Base-by-base conservation (phyloP, 2,797 vertebrate genomes). In the Rhincodon typus region DNA sequence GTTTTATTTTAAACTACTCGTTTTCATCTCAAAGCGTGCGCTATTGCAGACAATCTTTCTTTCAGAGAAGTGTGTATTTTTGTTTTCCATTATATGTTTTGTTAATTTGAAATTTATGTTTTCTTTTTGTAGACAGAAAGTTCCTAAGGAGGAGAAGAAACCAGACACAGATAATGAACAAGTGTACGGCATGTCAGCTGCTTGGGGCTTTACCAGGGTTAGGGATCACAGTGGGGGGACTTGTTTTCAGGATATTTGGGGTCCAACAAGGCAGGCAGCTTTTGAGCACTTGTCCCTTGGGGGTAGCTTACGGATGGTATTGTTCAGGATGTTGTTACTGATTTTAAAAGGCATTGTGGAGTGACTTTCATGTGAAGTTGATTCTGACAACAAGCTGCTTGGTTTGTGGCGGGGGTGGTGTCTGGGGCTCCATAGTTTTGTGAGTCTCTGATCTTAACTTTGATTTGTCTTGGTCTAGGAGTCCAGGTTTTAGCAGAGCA, bases 41-140 rank as follows among this genome's bases (percentile, higher is more conserved):
- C 62, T 93, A 7, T 93, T 93, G 66, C 90, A 93, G 90, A 93
- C 90, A 93, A 69, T 93, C 90, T 93, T 93, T 93, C 90, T 93
- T 90, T 93, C 1, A 6, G 62, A 91, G 57, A 67, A 91, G 90
- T 93, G n/a, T 93, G 38, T 93, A 67, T 93, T 93, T 91, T 93
- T 93, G 62, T 93, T 93, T 93, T 93, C 90, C 90, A 69, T 93
- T 93, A 13, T 93, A 93, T 38, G 19, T 93, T 93, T 93, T 69
- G 90, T 93, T 93, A 93, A 93, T 93, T 93, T 93, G 90, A 93
- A 93, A 93, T 93, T 93, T 93, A 69, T 93, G 62, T 93, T 93
- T 93, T 93, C 74, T 84, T 84, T 93, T 93, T 93, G 90, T 93
- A 93, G 90, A 69, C 90, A 93, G 90, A 69, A 93, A 93, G 90